phyloP scores from a whole-genome alignment of 2,888 invertebrate species.

The Cosmia trapezina region DNA sequence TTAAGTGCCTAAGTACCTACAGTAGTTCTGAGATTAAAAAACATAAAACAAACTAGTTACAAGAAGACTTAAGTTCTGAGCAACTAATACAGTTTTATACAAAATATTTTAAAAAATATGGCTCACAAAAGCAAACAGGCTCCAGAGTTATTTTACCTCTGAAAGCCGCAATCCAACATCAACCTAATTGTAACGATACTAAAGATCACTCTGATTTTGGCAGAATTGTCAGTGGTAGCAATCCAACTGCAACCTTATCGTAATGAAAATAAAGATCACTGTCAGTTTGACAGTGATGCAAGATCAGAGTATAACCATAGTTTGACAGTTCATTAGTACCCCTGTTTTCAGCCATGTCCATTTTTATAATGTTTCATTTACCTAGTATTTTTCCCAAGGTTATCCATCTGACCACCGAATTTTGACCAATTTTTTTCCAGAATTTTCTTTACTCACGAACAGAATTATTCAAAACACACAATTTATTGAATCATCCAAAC shows the following conservation, averaged over 20 bases:
- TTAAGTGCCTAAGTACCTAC: background rate
- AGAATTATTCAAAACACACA: constrained; percentile 35
- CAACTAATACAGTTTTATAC: too few species aligned
- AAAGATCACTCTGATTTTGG: too few species aligned
- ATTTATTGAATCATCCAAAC: constrained; percentile 41
- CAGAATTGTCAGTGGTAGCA: too few species aligned
- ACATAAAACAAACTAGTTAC: constrained; percentile 9
- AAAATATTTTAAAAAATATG: background rate
- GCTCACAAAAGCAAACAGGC: background rate
- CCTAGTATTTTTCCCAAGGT: background rate
- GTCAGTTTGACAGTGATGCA: too few species aligned
- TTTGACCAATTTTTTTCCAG: background rate
- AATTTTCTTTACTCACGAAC: constrained; percentile 7
- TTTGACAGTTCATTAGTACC: constrained; percentile 1
- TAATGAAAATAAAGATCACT: too few species aligned
- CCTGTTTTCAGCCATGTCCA: background rate
- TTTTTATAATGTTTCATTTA: background rate
- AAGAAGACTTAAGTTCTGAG: background rate
- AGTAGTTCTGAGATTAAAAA: background rate
- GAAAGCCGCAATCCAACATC: too few species aligned
- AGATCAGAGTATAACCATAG: background rate
- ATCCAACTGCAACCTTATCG: too few species aligned
- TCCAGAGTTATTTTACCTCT: too few species aligned
- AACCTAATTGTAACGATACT: too few species aligned
- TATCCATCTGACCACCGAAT: background rate